phyloP scores from a whole-genome alignment of 2,113 vertebrate species.

The Sciurus niger region DNA sequence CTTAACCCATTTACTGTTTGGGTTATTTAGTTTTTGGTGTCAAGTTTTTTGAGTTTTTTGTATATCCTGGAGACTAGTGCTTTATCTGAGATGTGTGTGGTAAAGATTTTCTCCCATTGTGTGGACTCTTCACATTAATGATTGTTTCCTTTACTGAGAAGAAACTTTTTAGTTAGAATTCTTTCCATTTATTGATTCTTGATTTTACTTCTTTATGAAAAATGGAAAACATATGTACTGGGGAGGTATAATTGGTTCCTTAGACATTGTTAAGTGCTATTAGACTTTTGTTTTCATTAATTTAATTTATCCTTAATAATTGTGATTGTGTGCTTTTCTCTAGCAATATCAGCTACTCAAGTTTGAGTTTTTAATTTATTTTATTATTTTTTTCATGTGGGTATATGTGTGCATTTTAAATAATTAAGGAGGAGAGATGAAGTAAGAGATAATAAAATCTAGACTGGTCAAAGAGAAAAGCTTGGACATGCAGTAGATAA shows the following conservation, averaged over 20 bases:
- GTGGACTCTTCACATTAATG: too few species aligned
- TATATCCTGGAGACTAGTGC: too few species aligned
- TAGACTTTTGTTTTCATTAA: neutral
- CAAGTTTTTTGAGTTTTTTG: too few species aligned
- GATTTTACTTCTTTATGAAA: too few species aligned
- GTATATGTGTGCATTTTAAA: neutral
- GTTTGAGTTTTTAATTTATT: neutral
- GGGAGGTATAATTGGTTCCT: neutral
- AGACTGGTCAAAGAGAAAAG: neutral
- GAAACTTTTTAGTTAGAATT: too few species aligned
- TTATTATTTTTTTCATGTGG: neutral
- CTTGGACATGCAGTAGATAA: rapidly evolving
- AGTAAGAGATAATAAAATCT: neutral
- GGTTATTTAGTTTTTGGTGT: too few species aligned
- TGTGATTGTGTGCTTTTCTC: neutral
- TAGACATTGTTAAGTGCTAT: neutral
- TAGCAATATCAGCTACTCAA: neutral
- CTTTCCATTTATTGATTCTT: too few species aligned
- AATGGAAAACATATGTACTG: neutral
- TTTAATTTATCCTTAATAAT: neutral
- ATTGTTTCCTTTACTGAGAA: too few species aligned
- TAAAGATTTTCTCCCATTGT: too few species aligned
- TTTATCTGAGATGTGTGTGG: too few species aligned
- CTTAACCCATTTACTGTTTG: too few species aligned
- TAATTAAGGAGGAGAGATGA: neutral